Evolutionary conservation across 2,797 vertebrate genomes (phyloP).

Genomic region (Helostoma temminkii): DNA sequence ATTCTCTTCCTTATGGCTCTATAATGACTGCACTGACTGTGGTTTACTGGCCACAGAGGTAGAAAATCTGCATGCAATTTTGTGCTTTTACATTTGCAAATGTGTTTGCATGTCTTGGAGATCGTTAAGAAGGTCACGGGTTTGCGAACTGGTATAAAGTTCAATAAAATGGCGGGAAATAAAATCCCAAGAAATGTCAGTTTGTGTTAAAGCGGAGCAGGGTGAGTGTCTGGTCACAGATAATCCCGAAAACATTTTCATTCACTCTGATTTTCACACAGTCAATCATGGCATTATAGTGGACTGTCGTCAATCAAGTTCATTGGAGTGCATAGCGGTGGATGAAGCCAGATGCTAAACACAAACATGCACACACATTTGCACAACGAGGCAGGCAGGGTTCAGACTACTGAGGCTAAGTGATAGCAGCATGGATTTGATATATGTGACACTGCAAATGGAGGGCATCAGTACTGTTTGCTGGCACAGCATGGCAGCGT

Average conservation of each 20-base stretch:
- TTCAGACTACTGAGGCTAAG: conserved; percentile 74
- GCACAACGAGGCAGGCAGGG: conserved; percentile 45
- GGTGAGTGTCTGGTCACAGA: conserved; percentile 63
- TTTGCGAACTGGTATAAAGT: conserved; percentile 49
- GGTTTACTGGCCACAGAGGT: conserved; percentile 40
- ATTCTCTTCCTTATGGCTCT: conserved; percentile 54
- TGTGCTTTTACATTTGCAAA: conserved; percentile 17
- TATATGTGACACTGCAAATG: conserved; percentile 97
- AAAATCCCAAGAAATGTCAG: conserved; percentile 59
- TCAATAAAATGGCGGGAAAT: conserved; percentile 49
- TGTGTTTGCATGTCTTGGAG: conserved; percentile 23
- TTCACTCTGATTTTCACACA: conserved; percentile 68
- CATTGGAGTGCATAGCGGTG: conserved; percentile 27
- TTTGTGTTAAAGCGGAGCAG: conserved; percentile 56
- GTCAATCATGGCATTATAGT: conserved; percentile 64
- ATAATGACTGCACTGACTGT: conserved; percentile 49
- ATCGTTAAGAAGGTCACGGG: conserved; percentile 44
- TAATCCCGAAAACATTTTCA: conserved; percentile 66
- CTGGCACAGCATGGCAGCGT: conserved; percentile 96
- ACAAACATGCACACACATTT: conserved; percentile 42
- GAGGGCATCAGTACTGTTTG: conserved; percentile 96
- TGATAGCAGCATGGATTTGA: conserved; percentile 93
- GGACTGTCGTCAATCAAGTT: conserved; percentile 62
- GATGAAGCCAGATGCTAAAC: conserved; percentile 64
- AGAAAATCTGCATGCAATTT: conserved; percentile 34